These are phyloP conservation scores for Tipula confusa DNA, from an alignment of 2,888 invertebrate genomes.

Conservation along the genomic window DNA sequence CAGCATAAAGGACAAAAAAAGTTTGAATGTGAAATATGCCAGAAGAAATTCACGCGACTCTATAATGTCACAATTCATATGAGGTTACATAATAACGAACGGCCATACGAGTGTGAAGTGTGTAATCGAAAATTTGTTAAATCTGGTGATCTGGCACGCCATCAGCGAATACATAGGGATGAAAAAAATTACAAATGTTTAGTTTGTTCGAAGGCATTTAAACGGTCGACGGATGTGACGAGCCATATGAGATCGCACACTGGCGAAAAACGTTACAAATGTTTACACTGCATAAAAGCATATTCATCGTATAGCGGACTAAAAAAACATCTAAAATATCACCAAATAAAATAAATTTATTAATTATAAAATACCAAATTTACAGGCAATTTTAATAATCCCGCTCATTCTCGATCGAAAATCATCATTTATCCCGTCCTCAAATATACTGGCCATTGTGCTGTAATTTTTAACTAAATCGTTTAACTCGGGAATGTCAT, in stretches of 20 bases:
- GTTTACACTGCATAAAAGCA: constrained; percentile 40
- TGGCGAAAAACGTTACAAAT: constrained; percentile 40
- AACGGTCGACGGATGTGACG: constrained; percentile 41
- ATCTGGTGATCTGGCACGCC: constrained; percentile 41
- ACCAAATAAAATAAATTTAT: not conserved
- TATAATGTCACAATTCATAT: constrained; percentile 52
- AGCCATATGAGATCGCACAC: constrained; percentile 43
- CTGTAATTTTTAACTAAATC: constrained; percentile 32
- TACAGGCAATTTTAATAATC: not conserved
- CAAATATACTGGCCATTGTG: not conserved
- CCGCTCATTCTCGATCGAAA: not conserved
- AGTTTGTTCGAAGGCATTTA: constrained; percentile 41
- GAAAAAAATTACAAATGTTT: constrained; percentile 41
- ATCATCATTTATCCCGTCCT: not conserved
- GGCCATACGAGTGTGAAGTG: constrained; percentile 52
- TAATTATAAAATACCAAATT: not conserved
- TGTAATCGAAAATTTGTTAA: constrained; percentile 48
- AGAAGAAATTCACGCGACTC: constrained; percentile 47
- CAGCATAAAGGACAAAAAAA: constrained; percentile 44
- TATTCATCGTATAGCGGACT: constrained; percentile 43
- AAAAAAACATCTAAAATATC: constrained; percentile 39
- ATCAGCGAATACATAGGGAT: constrained; percentile 42
- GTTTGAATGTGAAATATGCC: constrained; percentile 47
- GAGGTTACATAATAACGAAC: constrained; percentile 52
- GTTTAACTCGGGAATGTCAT: constrained; percentile 30